These are phyloP conservation scores for Dicrostonyx torquatus DNA, from an alignment of 2,797 vertebrate genomes.

Conservation along the genomic window DNA sequence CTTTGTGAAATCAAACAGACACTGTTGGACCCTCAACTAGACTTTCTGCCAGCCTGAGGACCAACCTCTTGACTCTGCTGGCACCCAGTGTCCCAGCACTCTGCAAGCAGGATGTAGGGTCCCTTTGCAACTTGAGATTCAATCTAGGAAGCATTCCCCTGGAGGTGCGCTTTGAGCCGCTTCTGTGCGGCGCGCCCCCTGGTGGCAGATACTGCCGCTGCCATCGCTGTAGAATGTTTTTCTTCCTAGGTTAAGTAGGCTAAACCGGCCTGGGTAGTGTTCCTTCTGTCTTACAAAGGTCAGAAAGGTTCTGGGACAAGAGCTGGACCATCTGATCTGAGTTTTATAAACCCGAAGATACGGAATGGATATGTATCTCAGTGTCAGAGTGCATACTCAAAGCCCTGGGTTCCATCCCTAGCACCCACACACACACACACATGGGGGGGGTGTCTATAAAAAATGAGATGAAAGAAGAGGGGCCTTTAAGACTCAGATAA, in stretches of 20 bases:
- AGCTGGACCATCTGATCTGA: background rate
- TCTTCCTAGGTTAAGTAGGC: background rate
- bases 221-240: background rate
- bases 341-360: background rate
- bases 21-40: background rate
- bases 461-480: background rate
- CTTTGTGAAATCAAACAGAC: background rate
- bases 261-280: background rate
- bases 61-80: background rate
- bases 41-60: background rate
- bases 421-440: no score
- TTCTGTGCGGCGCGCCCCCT: conserved; percentile 32
- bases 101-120: background rate
- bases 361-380: background rate
- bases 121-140: background rate
- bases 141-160: background rate
- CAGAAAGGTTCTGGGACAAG: background rate
- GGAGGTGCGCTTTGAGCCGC: no score
- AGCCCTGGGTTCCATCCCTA: background rate
- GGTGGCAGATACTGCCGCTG: background rate
- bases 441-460: background rate
- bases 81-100: fast-evolving
- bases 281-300: background rate
- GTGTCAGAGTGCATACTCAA: background rate
- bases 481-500: background rate